Conservation (phyloP, 2,888 invertebrate species). For the Euplagia quadripunctaria region DNA sequence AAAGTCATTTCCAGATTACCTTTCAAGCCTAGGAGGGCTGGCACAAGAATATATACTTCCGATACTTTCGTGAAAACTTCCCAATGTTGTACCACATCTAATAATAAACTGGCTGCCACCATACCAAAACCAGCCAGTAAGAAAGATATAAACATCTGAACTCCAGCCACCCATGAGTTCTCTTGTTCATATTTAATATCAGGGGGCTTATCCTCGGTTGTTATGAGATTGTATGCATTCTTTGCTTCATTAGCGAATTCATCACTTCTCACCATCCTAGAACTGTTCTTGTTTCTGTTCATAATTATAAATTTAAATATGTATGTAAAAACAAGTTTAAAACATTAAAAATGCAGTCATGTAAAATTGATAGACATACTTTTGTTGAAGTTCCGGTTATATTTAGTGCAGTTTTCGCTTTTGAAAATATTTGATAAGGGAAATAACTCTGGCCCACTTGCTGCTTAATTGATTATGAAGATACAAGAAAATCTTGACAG, state of each 20-base stretch:
- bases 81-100: conserved; percentile 96
- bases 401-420: not conserved
- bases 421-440: not conserved
- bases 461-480: not conserved
- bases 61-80: conserved; percentile 93
- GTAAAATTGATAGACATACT: conserved; percentile 30
- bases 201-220: conserved; percentile 75
- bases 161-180: conserved; percentile 89
- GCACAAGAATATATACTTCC: conserved; percentile 96
- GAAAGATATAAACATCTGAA: conserved; percentile 95
- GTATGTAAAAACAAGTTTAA: conserved; percentile 40
- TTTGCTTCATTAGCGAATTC: conserved; percentile 64
- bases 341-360: conserved; percentile 30
- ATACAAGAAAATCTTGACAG: not conserved
- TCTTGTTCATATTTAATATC: conserved; percentile 82
- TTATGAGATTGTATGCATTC: conserved; percentile 70
- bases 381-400: conserved; percentile 24
- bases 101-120: conserved; percentile 95
- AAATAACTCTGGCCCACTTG: not conserved
- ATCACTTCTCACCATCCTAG: conserved; percentile 70
- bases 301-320: conserved; percentile 63
- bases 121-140: conserved; percentile 96
- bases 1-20: conserved; percentile 98
- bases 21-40: conserved; percentile 95
- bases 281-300: conserved; percentile 82